Evolutionary conservation across 2,797 vertebrate genomes (phyloP).

Genomic region (Meriones psammophilus): DNA sequence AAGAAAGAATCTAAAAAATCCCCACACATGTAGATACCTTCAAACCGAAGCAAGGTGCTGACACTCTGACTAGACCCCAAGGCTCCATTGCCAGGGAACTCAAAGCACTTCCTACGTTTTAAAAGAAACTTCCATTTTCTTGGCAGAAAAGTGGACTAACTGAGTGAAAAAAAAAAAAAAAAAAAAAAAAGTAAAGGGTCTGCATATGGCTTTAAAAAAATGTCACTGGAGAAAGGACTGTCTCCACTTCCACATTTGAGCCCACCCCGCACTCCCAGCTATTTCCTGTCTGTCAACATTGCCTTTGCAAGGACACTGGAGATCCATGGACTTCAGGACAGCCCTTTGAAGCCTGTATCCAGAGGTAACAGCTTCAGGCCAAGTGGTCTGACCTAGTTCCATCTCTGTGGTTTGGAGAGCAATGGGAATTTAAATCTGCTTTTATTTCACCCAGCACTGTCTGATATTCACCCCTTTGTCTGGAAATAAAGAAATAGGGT

Average conservation of each 20-base stretch:
- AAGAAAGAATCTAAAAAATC: not conserved
- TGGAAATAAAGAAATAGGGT: conserved; percentile 62
- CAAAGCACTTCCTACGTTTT: conserved; percentile 6
- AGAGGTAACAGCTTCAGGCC: conserved; percentile 29
- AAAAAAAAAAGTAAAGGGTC: not conserved
- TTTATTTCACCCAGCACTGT: conserved; percentile 31
- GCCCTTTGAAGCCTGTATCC: conserved; percentile 45
- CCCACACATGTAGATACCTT: conserved; percentile 54
- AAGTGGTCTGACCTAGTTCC: conserved; percentile 65
- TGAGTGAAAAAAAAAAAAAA: not conserved
- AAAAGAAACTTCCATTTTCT: conserved; percentile 10
- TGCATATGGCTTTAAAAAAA: not conserved
- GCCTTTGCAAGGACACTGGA: not conserved
- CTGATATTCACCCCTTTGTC: conserved; percentile 65
- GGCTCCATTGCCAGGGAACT: not conserved
- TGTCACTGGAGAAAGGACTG: not conserved
- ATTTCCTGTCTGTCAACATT: not conserved
- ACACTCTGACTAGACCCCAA: conserved; percentile 1
- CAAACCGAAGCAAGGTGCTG: conserved; percentile 48
- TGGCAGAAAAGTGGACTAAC: not conserved
- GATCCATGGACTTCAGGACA: not conserved
- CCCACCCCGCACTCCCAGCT: not conserved
- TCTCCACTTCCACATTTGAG: not conserved
- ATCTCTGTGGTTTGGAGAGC: conserved; percentile 54
- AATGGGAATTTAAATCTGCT: conserved; percentile 66